Base-by-base conservation (phyloP, 2,888 invertebrate genomes). In the Matsumyia berberina region DNA sequence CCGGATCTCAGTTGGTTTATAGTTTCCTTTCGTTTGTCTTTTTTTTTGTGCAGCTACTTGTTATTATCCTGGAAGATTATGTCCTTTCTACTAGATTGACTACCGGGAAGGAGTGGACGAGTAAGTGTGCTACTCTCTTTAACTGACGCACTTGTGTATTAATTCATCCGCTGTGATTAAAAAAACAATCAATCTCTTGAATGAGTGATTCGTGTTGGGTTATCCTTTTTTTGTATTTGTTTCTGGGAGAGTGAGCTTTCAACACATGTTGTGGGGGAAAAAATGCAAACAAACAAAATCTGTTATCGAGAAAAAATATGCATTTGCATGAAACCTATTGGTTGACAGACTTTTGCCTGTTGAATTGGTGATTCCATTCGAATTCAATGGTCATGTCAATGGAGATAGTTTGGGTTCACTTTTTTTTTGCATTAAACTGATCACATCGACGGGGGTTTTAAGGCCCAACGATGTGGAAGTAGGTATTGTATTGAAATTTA, bases 341-440 rank as follows among this genome's bases (percentile, higher is more conserved):
- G 82, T 83, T 78, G 82, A 78, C 66, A 33, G 46, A 62, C 53
- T 57, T 60, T 60, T 64, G 58, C 19, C 74, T 70, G 64, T 55
- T 82, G 60, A 72, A 66, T 72, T 76, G 74, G 64, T 72, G 82
- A 69, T 73, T 67, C 70, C 67, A 81, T 86, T 86, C 78, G 55
- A 57, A 74, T 81, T 81, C 73, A 86, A 35, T 79, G 78, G 77
- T 70, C 62, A 72, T 66, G 72, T 60, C 81, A 81, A 55, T 57
- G 53, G 62, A 62, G 83, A 74, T 72, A 69, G 62, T 44, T 35
- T 58, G 31, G 33, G 24, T 15, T 39, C 11, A 39, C 37, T 9
- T 37, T 33, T n/a, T 66, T 19, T 64, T 17, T 35, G 11, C 29
- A 31, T 5, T 35, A 29, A 42, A 44, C 24, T 55, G 62, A 55